Evolutionary conservation across 2,888 invertebrate genomes (phyloP).

Genomic region (Hydriomena furcata): DNA sequence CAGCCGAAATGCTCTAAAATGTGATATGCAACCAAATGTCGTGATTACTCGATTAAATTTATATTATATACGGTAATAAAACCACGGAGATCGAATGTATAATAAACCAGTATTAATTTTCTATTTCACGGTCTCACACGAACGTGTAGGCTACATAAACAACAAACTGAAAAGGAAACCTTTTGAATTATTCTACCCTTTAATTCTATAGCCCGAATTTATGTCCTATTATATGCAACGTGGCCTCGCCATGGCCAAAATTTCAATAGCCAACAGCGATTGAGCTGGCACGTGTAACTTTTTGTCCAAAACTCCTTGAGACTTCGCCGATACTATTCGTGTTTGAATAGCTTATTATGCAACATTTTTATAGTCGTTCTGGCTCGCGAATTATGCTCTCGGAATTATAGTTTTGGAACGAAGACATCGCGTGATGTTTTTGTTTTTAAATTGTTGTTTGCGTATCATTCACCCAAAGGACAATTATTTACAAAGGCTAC

Average conservation of each 20-base stretch:
- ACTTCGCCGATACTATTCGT: constrained; percentile 63
- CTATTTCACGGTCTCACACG: constrained; percentile 52
- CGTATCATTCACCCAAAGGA: constrained; percentile 36
- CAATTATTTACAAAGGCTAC: constrained; percentile 23
- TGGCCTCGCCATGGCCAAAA: constrained; percentile 69
- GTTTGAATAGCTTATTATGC: constrained; percentile 78
- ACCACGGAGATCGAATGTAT: constrained; percentile 52
- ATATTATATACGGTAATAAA: constrained; percentile 48
- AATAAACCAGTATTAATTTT: constrained; percentile 50
- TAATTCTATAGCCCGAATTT: constrained; percentile 62
- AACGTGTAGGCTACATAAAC: constrained; percentile 28
- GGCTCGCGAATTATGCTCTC: constrained; percentile 47
- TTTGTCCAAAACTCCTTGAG: constrained; percentile 77
- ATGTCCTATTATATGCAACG: constrained; percentile 72
- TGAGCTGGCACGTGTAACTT: constrained; percentile 80
- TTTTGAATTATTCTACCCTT: constrained; percentile 44
- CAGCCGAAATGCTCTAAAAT: constrained; percentile 44
- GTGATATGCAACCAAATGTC: constrained; percentile 44
- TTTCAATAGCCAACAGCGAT: constrained; percentile 78
- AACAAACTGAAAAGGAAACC: constrained; percentile 31
- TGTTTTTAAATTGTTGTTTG: constrained; percentile 36
- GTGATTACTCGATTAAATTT: constrained; percentile 51
- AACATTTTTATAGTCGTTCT: constrained; percentile 64
- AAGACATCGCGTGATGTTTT: constrained; percentile 50
- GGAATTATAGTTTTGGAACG: constrained; percentile 45